Conservation (phyloP, 2,888 invertebrate genomes). For the Lottia gigantea region DNA sequence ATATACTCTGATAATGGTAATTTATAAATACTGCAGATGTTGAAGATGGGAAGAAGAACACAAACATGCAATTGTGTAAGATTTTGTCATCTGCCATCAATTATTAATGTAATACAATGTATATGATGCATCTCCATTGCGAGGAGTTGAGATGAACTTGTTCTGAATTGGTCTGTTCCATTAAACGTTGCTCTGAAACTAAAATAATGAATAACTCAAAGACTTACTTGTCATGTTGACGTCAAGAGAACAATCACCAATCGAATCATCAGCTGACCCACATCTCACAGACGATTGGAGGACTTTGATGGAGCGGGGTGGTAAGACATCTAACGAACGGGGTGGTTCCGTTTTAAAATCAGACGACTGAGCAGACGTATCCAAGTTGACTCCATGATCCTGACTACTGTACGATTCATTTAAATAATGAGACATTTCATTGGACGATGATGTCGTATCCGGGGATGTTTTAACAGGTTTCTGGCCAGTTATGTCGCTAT, state of each 20-base stretch:
- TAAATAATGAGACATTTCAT: slow-evolving; percentile 6
- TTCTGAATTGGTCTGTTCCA: too few species aligned
- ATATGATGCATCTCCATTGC: too few species aligned
- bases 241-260: slow-evolving; percentile 61
- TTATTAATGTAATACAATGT: too few species aligned
- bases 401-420: slow-evolving; percentile 3
- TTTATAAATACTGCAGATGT: too few species aligned
- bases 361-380: background rate
- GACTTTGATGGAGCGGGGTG: slow-evolving; percentile 38
- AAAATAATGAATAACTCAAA: too few species aligned
- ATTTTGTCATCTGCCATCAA: too few species aligned
- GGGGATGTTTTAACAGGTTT: slow-evolving; percentile 1
- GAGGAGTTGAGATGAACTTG: too few species aligned
- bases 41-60: too few species aligned
- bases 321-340: slow-evolving; percentile 42
- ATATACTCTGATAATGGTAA: too few species aligned
- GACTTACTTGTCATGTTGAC: slow-evolving; percentile 53
- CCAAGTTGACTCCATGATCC: slow-evolving; percentile 7
- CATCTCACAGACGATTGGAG: slow-evolving; percentile 41
- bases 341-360: slow-evolving; percentile 35
- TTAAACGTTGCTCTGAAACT: too few species aligned
- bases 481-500: background rate
- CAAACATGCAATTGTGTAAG: too few species aligned
- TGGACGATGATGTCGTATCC: background rate
- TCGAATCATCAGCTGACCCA: slow-evolving; percentile 54